Evolutionary conservation across 1,140 invertebrate species (phyloP), one percentile per base, ranked within the genome.

Genomic region (Cyrtorhinus lividipennis): DNA sequence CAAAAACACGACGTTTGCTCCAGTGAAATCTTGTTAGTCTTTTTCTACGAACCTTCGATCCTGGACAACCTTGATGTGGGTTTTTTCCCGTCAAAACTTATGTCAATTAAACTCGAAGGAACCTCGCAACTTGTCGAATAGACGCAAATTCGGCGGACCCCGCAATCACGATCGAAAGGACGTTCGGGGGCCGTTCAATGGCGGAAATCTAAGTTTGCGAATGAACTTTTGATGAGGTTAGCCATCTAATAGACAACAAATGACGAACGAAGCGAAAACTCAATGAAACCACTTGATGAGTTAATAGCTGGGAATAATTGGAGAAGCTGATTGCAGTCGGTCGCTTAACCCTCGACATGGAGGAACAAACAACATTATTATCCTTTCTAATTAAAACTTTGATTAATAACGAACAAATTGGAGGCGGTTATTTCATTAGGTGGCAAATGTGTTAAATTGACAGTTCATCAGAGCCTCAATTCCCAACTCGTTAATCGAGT

Each of bases 321-420:
- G 48, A 53, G 48, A 20, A 53, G 48, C 48, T 53, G 48, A 53
- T 53, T 53, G 48, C 48, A 53, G 12, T 20, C 20, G 48, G 48
- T 53, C 20, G 48, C 20, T 53, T 53, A 53, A 53, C 48, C 10
- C 48, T 53, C 48, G 8, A 53, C 18, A 53, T n/a, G n/a, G n/a
- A 15, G 30, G 30, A 38, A 38, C 30, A 38, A 38, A 38, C 30
- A 53, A 53, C 58, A 59, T 27, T 59, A 59, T 27, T 59, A 59
- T 27, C 24, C 58, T 26, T 30, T 59, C 26, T 65, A 65, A 65
- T 65, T 65, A 61, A 65, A 65, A 65, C 64, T 65, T 65, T 65
- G 26, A 65, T 65, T 61, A 65, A 65, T 65, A 62, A 48, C 46
- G 59, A 62, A 65, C 64, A 62, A 65, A 65, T 65, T 65, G 64